These are phyloP conservation scores for Elaeidobius kamerunicus DNA, from an alignment of 2,888 invertebrate species.

Conservation along the genomic window DNA sequence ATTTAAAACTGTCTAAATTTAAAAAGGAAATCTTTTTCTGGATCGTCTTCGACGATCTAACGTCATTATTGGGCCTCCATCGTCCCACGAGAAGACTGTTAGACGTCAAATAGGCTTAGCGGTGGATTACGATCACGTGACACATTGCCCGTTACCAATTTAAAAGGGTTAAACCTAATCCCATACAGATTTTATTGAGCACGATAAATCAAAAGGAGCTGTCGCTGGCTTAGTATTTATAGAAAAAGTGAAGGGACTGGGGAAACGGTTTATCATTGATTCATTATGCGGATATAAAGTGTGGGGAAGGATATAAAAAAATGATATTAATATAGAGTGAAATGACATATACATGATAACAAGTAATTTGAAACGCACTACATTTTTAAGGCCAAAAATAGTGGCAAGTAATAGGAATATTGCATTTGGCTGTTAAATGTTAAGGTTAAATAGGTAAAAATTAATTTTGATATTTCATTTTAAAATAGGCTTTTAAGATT, in stretches of 20 bases:
- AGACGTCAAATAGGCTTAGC: constrained; percentile 20
- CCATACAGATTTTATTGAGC: constrained; percentile 16
- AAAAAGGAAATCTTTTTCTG: no score
- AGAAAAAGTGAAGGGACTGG: neutral
- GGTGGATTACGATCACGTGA: constrained; percentile 23
- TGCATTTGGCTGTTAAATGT: no score
- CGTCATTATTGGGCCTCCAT: constrained; percentile 2
- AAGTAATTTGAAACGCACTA: no score
- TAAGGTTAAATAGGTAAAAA: no score
- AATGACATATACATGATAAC: no score
- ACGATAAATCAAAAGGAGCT: constrained; percentile 19
- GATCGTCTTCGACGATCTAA: neutral
- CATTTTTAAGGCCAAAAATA: no score
- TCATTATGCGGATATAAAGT: constrained; percentile 3
- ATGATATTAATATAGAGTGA: no score
- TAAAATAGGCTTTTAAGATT: no score
- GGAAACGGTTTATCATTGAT: constrained; percentile 1
- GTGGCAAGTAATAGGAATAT: no score
- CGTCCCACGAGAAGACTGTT: constrained; percentile 3
- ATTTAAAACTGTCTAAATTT: no score
- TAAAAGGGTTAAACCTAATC: constrained; percentile 24
- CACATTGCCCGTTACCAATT: constrained; percentile 12
- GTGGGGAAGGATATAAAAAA: no score
- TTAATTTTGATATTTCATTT: no score
- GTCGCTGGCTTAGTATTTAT: constrained; percentile 10